These are phyloP conservation scores for Ericerus pela DNA, from an alignment of 1,140 invertebrate genomes.

Conservation along the genomic window DNA sequence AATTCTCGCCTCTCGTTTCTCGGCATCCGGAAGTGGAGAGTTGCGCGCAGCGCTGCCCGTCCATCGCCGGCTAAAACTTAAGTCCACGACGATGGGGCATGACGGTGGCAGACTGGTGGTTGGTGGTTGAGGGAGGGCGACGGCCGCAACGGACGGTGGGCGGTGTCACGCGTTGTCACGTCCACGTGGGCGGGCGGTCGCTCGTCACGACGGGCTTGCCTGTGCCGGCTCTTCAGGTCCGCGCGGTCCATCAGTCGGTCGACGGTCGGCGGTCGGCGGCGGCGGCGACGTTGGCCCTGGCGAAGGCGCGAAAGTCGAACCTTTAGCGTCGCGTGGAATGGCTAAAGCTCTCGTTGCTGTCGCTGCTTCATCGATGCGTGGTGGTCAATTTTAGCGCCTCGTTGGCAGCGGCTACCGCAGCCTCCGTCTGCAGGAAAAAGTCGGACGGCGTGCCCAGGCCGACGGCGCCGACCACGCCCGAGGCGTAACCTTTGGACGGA, in stretches of 20 bases:
- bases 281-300: not conserved
- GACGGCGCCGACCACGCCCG: no score
- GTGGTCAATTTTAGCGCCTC: conserved; percentile 11
- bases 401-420: not conserved
- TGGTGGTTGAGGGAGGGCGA: not conserved
- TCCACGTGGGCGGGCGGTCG: not conserved
- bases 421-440: no score
- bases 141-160: not conserved
- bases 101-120: not conserved
- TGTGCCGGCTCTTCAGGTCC: not conserved
- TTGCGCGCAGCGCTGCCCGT: no score
- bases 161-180: not conserved
- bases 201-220: not conserved
- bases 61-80: no score
- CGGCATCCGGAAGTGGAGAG: no score
- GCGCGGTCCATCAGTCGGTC: conserved; percentile 1
- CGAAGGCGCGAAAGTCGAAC: no score
- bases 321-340: not conserved
- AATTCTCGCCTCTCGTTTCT: no score
- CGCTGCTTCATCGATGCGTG: conserved; percentile 3
- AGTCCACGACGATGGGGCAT: no score
- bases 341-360: conserved; percentile 6
- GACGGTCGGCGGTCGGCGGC: not conserved
- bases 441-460: no score
- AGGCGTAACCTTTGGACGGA: no score